phyloP scores from a whole-genome alignment of 2,113 vertebrate genomes.

The Sardina pilchardus region DNA sequence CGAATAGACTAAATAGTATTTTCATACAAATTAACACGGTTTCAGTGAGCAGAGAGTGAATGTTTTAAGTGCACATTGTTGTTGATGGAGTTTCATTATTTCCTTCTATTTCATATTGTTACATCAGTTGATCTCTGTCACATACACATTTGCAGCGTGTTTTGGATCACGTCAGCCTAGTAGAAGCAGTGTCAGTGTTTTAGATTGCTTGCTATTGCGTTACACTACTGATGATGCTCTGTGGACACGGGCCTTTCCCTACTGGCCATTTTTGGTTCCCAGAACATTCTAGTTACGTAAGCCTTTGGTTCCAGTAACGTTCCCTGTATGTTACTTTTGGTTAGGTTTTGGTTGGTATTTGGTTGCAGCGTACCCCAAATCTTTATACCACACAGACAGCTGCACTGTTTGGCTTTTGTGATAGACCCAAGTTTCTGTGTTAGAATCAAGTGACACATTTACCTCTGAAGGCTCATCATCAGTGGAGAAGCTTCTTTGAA shows the following conservation, averaged over 20 bases:
- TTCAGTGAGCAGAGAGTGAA: not conserved
- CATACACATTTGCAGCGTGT: not conserved
- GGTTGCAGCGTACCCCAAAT: no score
- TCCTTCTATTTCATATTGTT: not conserved
- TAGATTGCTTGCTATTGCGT: not conserved
- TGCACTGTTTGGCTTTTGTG: not conserved
- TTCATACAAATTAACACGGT: not conserved
- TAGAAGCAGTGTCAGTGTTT: no score
- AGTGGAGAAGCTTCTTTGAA: constrained; percentile 86
- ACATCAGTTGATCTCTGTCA: not conserved
- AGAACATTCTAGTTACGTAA: no score
- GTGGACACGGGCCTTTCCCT: no score
- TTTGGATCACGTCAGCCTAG: not conserved
- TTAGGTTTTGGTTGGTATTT: no score
- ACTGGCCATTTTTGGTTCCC: no score
- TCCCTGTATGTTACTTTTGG: no score
- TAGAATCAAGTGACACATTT: constrained; percentile 20
- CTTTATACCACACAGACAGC: not conserved
- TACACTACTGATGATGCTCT: not conserved
- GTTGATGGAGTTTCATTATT: not conserved
- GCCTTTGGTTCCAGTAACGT: no score
- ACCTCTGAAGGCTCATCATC: constrained; percentile 86
- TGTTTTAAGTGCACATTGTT: not conserved
- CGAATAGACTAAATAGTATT: constrained; percentile 19
- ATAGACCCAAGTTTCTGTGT: not conserved